A percentile compares a stretch with the other conserved stretches of the same genome.
Evolutionary conservation across 2,797 vertebrate species (phyloP).

Genomic region (Gallinago nigripennis): DNA sequence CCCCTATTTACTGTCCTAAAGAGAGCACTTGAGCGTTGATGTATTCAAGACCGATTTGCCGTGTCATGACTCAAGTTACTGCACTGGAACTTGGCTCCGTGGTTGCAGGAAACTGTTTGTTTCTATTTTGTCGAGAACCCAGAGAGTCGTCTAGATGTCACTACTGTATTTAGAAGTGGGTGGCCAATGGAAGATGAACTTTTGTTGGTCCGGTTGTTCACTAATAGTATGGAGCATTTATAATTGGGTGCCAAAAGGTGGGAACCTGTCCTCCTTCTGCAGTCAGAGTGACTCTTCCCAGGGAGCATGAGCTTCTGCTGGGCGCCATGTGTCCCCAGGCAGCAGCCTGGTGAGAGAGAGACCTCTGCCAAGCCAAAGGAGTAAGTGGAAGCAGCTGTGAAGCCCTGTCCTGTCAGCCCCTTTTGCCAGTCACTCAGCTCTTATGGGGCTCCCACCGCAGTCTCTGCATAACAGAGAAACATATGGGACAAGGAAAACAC

Average conservation of each 20-base stretch:
- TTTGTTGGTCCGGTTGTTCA: not conserved
- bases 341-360: not conserved
- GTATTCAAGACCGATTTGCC: not conserved
- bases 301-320: accelerated
- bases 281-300: not conserved
- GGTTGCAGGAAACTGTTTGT: not conserved
- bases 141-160: not conserved
- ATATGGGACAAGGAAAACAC: not conserved
- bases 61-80: not conserved
- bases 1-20: not conserved
- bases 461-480: not conserved
- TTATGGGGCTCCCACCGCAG: accelerated
- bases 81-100: not conserved
- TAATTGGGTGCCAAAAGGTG: not conserved
- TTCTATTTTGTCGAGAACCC: slow-evolving; percentile 6
- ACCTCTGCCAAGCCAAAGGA: not conserved
- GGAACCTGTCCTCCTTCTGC: not conserved
- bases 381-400: not conserved
- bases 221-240: not conserved
- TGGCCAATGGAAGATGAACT: not conserved
- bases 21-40: not conserved
- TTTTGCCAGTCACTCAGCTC: not conserved
- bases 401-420: not conserved
- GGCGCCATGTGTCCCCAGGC: not conserved
- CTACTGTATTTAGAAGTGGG: not conserved